Conservation (phyloP, 1,140 invertebrate species). For the Meloidogyne chitwoodi region DNA sequence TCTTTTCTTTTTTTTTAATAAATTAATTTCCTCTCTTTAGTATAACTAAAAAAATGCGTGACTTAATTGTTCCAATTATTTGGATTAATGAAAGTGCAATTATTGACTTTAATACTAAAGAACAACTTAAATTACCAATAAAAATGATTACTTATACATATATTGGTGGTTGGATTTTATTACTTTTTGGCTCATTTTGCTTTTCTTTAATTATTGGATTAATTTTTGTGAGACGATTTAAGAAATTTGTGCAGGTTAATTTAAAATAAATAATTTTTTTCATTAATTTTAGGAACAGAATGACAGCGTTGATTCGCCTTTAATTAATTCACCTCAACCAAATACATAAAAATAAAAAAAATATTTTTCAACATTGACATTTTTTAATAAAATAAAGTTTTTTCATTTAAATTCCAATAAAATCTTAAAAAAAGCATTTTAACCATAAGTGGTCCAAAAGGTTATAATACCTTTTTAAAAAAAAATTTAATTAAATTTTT, state of each 20-base stretch:
- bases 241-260: background rate
- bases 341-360: background rate
- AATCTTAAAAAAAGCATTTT: too few species aligned
- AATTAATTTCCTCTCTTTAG: too few species aligned
- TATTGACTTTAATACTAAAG: constrained; percentile 33
- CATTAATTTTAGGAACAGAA: background rate
- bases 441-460: too few species aligned
- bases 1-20: constrained; percentile 3
- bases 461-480: too few species aligned
- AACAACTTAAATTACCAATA: constrained; percentile 17
- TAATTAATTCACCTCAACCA: background rate
- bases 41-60: constrained; percentile 18
- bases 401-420: too few species aligned
- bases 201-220: background rate
- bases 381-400: too few species aligned
- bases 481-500: too few species aligned
- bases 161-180: background rate
- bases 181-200: background rate
- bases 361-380: background rate
- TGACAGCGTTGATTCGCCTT: background rate
- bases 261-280: background rate
- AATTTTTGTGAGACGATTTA: background rate
- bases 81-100: constrained; percentile 45
- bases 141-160: background rate
- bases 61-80: constrained; percentile 41